Percentiles rank a stretch among this genome's conserved stretches.
These are phyloP conservation scores for Montipora capitata DNA, from an alignment of 92 coral and sea anemone species.

Conservation along the genomic window DNA sequence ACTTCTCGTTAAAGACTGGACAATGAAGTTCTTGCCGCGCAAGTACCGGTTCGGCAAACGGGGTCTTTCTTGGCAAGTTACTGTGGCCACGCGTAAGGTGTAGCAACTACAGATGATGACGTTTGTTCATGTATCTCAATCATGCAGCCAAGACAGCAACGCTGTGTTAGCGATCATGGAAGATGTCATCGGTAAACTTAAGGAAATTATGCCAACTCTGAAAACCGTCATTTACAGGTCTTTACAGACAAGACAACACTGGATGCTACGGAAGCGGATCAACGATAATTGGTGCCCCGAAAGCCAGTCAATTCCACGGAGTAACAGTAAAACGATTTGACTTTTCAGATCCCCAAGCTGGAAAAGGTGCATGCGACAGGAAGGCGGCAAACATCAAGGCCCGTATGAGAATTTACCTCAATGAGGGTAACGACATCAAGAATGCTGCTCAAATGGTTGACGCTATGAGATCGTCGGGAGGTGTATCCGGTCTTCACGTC, in stretches of 20 bases:
- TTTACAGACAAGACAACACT: conserved; percentile 40
- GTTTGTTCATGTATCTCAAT: conserved; percentile 46
- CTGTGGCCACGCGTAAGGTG: conserved; percentile 52
- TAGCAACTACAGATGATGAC: conserved; percentile 44
- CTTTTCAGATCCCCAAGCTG: conserved; percentile 55
- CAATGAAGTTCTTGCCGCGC: conserved; percentile 63
- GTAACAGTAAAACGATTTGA: conserved; percentile 29
- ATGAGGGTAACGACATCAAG: too few relatives aligned
- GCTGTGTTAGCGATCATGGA: conserved; percentile 51
- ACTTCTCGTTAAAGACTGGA: conserved; percentile 53
- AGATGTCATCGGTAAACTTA: conserved; percentile 55
- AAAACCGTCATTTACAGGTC: conserved; percentile 18
- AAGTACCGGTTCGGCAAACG: conserved; percentile 71
- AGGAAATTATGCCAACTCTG: conserved; percentile 44
- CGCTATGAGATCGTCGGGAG: too few relatives aligned
- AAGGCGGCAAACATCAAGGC: too few relatives aligned
- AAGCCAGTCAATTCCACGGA: conserved; percentile 1
- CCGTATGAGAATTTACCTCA: too few relatives aligned
- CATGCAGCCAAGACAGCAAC: conserved; percentile 60
- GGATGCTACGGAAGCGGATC: conserved; percentile 59
- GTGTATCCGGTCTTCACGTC: too few relatives aligned
- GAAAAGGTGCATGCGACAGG: too few relatives aligned
- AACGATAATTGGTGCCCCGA: conserved; percentile 29
- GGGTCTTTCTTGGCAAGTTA: conserved; percentile 72
- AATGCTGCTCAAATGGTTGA: too few relatives aligned